phyloP scores from a whole-genome alignment of 2,797 vertebrate species.

The Mormyrus proboscirostris region DNA sequence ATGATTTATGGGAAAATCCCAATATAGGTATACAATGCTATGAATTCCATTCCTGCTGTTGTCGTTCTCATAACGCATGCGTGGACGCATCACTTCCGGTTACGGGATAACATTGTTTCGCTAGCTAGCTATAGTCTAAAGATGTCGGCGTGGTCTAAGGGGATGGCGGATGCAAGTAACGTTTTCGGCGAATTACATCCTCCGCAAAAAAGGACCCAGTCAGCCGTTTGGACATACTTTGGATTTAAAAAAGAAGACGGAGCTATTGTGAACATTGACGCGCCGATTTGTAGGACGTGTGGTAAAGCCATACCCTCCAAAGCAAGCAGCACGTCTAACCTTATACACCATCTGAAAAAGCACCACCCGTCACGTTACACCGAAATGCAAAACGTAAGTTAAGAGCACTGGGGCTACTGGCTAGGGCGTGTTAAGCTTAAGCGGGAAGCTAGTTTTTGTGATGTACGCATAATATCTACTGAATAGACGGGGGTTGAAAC shows the following conservation, averaged over 20 bases:
- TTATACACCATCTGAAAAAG: neutral
- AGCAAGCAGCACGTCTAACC: neutral
- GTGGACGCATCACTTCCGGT: neutral
- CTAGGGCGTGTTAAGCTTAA: neutral
- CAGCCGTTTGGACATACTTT: neutral
- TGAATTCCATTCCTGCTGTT: neutral
- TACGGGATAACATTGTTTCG: neutral
- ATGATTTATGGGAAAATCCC: neutral
- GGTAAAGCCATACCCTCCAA: neutral
- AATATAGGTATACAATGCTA: neutral
- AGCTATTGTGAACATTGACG: neutral
- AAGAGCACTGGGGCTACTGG: neutral
- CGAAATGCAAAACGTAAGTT: neutral
- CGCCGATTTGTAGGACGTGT: neutral
- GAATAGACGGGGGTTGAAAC: neutral
- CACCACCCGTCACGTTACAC: neutral
- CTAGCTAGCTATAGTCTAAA: neutral
- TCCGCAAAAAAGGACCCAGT: neutral
- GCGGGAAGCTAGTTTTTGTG: neutral
- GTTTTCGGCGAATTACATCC: neutral
- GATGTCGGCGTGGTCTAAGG: neutral
- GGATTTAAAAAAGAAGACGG: neutral
- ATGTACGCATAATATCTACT: neutral
- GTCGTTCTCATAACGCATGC: neutral
- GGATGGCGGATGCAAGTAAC: neutral